These are phyloP conservation scores for Parotocinclus haroldoi DNA, from an alignment of 2,797 vertebrate species.

Conservation along the genomic window DNA sequence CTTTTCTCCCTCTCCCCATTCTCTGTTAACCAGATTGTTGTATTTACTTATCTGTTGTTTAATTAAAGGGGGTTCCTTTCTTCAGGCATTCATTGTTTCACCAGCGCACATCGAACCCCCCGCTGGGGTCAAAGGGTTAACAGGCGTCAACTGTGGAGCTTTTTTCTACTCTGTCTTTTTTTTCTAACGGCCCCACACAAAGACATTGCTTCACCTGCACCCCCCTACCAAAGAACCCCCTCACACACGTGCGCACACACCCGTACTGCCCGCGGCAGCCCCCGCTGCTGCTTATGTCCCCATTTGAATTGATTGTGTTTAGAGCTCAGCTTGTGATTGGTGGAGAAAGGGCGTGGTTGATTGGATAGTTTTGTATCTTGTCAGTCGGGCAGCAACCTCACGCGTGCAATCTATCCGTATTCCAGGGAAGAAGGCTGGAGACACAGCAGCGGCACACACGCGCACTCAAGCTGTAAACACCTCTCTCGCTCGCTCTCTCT, in stretches of 20 bases:
- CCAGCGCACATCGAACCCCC: slow-evolving; percentile 65
- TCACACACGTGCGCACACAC: slow-evolving; percentile 22
- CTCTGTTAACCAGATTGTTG: slow-evolving; percentile 58
- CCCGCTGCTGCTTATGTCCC: slow-evolving; percentile 77
- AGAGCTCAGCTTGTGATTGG: slow-evolving; percentile 93
- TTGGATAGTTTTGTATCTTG: slow-evolving; percentile 93
- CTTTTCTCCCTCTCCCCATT: slow-evolving; percentile 12
- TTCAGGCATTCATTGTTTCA: slow-evolving; percentile 73
- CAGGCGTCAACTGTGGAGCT: slow-evolving; percentile 81
- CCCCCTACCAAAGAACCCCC: slow-evolving; percentile 28
- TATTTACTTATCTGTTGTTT: slow-evolving; percentile 80
- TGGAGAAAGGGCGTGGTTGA: slow-evolving; percentile 92
- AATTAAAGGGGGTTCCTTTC: slow-evolving; percentile 74
- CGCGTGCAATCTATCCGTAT: slow-evolving; percentile 89
- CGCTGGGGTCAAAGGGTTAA: slow-evolving; percentile 83
- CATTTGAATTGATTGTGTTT: slow-evolving; percentile 84
- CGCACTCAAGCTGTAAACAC: slow-evolving; percentile 41
- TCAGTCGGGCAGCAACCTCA: slow-evolving; percentile 87
- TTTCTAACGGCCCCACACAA: slow-evolving; percentile 73
- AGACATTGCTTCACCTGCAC: slow-evolving; percentile 87
- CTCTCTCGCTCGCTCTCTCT: slow-evolving; percentile 44
- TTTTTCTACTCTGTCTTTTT: slow-evolving; percentile 58
- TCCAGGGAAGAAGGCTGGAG: slow-evolving; percentile 80
- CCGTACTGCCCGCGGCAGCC: slow-evolving; percentile 52
- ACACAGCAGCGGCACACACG: slow-evolving; percentile 65